These are phyloP conservation scores for Phymatocera aterrima DNA, from an alignment of 2,888 invertebrate genomes.

Conservation along the genomic window DNA sequence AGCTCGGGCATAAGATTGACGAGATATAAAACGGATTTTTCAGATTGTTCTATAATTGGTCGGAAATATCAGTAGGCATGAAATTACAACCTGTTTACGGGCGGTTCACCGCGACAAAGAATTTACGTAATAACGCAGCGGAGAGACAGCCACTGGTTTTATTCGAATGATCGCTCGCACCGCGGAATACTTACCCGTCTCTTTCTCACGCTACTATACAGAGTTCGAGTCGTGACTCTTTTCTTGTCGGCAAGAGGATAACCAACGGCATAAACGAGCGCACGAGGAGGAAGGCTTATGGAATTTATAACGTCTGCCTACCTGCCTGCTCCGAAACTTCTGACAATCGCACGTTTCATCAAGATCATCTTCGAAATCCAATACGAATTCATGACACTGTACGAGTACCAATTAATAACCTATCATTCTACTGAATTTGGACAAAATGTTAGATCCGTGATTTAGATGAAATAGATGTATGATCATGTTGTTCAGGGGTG, in stretches of 20 bases:
- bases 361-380: slow-evolving; percentile 43
- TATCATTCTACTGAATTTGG: neutral
- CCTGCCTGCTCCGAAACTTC: neutral
- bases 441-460: neutral
- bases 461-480: neutral
- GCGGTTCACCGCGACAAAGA: slow-evolving; percentile 43
- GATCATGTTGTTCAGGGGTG: neutral
- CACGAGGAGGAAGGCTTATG: slow-evolving; percentile 15
- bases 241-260: slow-evolving; percentile 30
- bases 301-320: slow-evolving; percentile 13
- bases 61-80: slow-evolving; percentile 32
- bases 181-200: slow-evolving; percentile 41
- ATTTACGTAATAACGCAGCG: slow-evolving; percentile 32
- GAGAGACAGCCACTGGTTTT: slow-evolving; percentile 37
- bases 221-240: slow-evolving; percentile 20
- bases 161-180: slow-evolving; percentile 43
- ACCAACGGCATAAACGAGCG: slow-evolving; percentile 34
- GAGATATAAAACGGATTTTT: slow-evolving; percentile 39
- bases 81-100: slow-evolving; percentile 38
- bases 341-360: slow-evolving; percentile 45
- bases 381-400: neutral
- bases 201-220: slow-evolving; percentile 18
- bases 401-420: neutral
- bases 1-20: slow-evolving; percentile 21
- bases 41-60: slow-evolving; percentile 33